These are phyloP conservation scores for Phoeniculus purpureus DNA, from an alignment of 2,797 vertebrate genomes.

Conservation along the genomic window DNA sequence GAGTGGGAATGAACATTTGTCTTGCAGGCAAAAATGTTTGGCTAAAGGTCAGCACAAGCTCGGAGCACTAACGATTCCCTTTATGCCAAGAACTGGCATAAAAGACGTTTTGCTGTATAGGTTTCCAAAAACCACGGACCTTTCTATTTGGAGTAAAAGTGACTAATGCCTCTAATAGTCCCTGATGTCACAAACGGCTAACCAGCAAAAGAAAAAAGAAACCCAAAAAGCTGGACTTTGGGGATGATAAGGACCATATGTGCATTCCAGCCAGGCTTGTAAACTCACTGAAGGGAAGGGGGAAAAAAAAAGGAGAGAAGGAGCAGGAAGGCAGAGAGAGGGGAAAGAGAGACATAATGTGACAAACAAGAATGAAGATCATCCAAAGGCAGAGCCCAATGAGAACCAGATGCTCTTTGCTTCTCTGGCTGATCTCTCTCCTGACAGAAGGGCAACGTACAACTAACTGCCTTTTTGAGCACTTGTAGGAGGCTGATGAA, in stretches of 20 bases:
- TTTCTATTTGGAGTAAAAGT: slow-evolving; percentile 60
- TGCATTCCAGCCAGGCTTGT: slow-evolving; percentile 72
- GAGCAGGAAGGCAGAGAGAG: not conserved
- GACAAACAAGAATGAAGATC: slow-evolving; percentile 65
- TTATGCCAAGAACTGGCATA: slow-evolving; percentile 60
- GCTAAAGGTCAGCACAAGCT: slow-evolving; percentile 60
- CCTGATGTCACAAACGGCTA: slow-evolving; percentile 70
- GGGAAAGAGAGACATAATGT: not conserved
- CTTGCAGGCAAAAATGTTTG: slow-evolving; percentile 53
- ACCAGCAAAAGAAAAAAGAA: slow-evolving; percentile 2
- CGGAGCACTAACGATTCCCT: not conserved
- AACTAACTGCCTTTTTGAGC: not conserved
- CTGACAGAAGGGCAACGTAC: not conserved
- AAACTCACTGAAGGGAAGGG: slow-evolving; percentile 1
- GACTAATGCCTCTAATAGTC: slow-evolving; percentile 50
- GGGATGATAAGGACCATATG: slow-evolving; percentile 75
- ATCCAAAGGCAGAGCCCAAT: slow-evolving; percentile 44
- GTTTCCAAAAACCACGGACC: slow-evolving; percentile 51
- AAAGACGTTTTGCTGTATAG: slow-evolving; percentile 56
- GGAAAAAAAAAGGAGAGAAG: not conserved
- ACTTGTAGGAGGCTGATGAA: not conserved
- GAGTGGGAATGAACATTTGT: slow-evolving; percentile 15
- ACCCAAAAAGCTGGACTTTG: not conserved
- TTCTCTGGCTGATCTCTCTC: not conserved
- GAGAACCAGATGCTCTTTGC: slow-evolving; percentile 67